Percentiles rank a stretch among this genome's conserved stretches.
Conservation (phyloP, 2,888 invertebrate species). For the Ormyrus pomaceus region DNA sequence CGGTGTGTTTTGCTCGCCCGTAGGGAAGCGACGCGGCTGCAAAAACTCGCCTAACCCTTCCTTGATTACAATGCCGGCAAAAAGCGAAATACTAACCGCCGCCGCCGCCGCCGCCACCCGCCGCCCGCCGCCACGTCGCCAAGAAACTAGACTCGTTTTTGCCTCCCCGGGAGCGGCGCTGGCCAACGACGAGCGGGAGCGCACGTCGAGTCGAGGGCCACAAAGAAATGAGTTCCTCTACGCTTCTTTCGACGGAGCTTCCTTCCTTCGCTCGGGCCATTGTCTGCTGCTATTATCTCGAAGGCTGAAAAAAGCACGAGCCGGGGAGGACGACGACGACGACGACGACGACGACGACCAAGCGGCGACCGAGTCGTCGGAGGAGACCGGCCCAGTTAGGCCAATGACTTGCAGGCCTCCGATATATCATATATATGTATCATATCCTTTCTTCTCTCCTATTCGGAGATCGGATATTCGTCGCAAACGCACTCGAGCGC, state of each 20-base stretch:
- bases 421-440: too few relatives aligned
- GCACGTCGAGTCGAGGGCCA: conserved; percentile 69
- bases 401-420: conserved; percentile 40
- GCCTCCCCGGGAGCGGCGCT: conserved; percentile 34
- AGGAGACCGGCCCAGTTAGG: conserved; percentile 14
- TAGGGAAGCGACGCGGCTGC: conserved; percentile 62
- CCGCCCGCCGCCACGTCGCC: conserved; percentile 72
- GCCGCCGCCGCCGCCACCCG: conserved; percentile 61
- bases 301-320: conserved; percentile 15
- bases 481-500: too few relatives aligned
- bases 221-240: conserved; percentile 65
- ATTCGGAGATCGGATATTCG: too few relatives aligned
- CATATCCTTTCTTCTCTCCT: too few relatives aligned
- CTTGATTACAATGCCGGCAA: conserved; percentile 76
- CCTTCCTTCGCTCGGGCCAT: conserved; percentile 45
- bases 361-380: conserved; percentile 36
- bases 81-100: conserved; percentile 76
- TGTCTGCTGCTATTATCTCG: conserved; percentile 49
- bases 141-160: conserved; percentile 76
- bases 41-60: conserved; percentile 76
- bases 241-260: conserved; percentile 58
- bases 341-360: conserved; percentile 27
- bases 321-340: conserved; percentile 14
- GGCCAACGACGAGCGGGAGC: conserved; percentile 61
- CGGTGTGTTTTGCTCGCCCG: conserved; percentile 68